Evolutionary conservation across 1,140 invertebrate genomes (phyloP).

Genomic region (Habropoda laboriosa): DNA sequence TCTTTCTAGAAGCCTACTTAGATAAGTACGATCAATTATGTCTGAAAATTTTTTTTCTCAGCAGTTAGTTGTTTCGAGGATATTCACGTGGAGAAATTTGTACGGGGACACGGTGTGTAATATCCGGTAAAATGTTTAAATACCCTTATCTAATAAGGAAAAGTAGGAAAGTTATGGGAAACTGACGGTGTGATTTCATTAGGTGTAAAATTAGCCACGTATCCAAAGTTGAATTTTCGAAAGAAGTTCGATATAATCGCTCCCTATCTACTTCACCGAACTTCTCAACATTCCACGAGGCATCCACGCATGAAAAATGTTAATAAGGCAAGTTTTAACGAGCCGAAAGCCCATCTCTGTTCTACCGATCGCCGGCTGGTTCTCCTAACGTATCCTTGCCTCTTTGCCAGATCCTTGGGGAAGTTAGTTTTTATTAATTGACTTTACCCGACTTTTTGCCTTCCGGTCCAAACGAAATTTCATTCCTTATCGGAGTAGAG

Average conservation of each 20-base stretch:
- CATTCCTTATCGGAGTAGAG: neutral
- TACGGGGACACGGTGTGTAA: too few relatives aligned
- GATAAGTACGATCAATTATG: too few relatives aligned
- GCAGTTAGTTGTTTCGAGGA: too few relatives aligned
- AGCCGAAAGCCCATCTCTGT: conserved; percentile 65
- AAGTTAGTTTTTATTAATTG: conserved; percentile 37
- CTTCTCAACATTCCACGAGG: conserved; percentile 75
- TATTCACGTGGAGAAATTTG: too few relatives aligned
- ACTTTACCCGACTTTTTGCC: conserved; percentile 1
- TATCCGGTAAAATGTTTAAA: neutral
- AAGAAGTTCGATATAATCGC: conserved; percentile 50
- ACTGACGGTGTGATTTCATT: conserved; percentile 27
- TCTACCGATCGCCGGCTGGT: conserved; percentile 51
- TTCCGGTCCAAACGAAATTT: conserved; percentile 10
- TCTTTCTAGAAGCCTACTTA: too few relatives aligned
- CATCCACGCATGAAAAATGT: conserved; percentile 79
- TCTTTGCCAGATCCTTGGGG: conserved; percentile 5
- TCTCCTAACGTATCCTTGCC: conserved; percentile 22
- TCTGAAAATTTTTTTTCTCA: too few relatives aligned
- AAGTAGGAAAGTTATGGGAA: neutral
- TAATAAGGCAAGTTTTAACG: conserved; percentile 81
- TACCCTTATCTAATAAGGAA: neutral
- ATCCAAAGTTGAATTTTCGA: conserved; percentile 28
- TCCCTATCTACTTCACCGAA: conserved; percentile 72
- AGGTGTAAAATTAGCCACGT: conserved; percentile 40